Evolutionary conservation across 2,797 vertebrate genomes (phyloP), one percentile per base, ranked within the genome.

Genomic region (Gorsachius magnificus): DNA sequence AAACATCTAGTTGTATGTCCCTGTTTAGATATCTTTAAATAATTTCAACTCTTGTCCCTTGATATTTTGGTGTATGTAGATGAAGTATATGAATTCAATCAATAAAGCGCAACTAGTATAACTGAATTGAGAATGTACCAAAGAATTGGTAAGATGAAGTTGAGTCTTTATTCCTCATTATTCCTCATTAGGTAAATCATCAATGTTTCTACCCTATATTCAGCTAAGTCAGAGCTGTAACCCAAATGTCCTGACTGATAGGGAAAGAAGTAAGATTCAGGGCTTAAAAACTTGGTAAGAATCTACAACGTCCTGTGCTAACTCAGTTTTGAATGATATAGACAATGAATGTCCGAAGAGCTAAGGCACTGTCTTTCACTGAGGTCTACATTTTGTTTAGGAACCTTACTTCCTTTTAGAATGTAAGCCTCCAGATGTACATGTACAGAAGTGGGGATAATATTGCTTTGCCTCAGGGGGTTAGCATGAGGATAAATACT

Each of bases 281-380:
- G 9, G 10, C 3, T 70, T 86, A 46, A 70, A 86, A 57, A 15
- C 8, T 14, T 41, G 6, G 1, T 26, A 70, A 58, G 18, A 50
- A 66, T 7, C 5, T 41, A 56, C 12, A 78, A 41, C 4, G 0
- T 1, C 14, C 7, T 87, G 7, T 2, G 3, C 6, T 46, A 25
- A 1, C 6, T 75, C 35, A 20, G 16, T 60, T 60, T 78, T 63
- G 20, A 56, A 8, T 26, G 87, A 41, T 12, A 74, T 16, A 64
- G 33, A 41, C 10, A 29, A 19, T n/a, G 35, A 83, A 69, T 0
- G 1, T 46, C 14, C 48, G 22, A 88, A 46, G 13, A 72, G 11
- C 9, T 64, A 75, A 53, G 25, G 5, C 16, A 58, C 6, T 57
- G 5, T 16, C 35, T 46, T 54, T 66, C 16, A 33, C 16, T 25